These are phyloP conservation scores for Lochmaea crataegi DNA, from an alignment of 2,888 invertebrate genomes.

Conservation along the genomic window DNA sequence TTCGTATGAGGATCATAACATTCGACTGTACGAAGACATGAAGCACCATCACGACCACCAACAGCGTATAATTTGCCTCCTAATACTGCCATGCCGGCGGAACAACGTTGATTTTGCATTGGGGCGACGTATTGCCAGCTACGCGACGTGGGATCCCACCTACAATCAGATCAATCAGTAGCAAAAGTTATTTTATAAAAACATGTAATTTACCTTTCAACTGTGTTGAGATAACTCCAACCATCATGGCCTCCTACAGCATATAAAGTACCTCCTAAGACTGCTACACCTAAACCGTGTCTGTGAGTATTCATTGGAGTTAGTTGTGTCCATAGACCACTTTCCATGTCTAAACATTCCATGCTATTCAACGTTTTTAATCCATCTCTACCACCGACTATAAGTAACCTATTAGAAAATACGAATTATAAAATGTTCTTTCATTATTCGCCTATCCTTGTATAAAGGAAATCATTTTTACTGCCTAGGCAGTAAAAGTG, in stretches of 20 bases:
- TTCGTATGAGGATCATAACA: conserved; percentile 80
- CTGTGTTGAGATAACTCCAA: conserved; percentile 94
- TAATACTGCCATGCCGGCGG: conserved; percentile 90
- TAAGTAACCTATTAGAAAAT: conserved; percentile 69
- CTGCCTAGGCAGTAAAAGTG: too few relatives aligned
- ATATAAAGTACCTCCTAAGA: conserved; percentile 86
- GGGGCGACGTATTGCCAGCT: conserved; percentile 92
- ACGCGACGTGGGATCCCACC: conserved; percentile 89
- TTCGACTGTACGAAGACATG: conserved; percentile 91
- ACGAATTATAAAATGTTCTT: background rate
- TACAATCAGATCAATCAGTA: conserved; percentile 51
- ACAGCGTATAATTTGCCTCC: conserved; percentile 89
- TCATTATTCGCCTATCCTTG: too few relatives aligned
- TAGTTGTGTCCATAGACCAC: conserved; percentile 82
- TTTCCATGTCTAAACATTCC: conserved; percentile 88
- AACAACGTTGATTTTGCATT: conserved; percentile 89
- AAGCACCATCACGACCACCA: conserved; percentile 92
- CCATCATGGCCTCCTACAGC: conserved; percentile 97
- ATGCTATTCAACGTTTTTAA: conserved; percentile 94
- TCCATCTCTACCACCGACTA: conserved; percentile 93
- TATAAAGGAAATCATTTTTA: too few relatives aligned
- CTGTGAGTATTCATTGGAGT: conserved; percentile 92
- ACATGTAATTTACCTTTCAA: conserved; percentile 72
- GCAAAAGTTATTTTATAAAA: conserved; percentile 18
- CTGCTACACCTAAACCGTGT: conserved; percentile 83